Conservation (phyloP, 1,140 invertebrate species). For the Papilio polytes region DNA sequence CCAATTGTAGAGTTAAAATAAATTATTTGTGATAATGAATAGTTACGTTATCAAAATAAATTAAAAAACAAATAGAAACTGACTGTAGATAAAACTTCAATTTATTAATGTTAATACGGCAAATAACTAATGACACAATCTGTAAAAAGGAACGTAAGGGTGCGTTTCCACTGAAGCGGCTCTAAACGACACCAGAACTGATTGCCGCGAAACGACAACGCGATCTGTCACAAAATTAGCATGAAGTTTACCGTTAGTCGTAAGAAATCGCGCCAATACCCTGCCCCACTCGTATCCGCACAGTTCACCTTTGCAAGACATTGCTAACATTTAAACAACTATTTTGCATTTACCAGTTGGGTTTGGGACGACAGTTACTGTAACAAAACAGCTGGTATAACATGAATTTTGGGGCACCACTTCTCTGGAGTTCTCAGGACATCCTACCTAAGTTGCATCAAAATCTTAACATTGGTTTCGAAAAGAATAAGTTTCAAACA, state of each 20-base stretch:
- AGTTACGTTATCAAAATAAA: background rate
- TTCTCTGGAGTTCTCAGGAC: background rate
- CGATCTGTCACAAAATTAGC: conserved; percentile 11
- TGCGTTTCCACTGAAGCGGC: background rate
- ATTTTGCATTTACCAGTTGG: conserved; percentile 9
- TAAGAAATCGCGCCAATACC: background rate
- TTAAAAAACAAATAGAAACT: background rate
- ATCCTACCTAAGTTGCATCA: too few species aligned
- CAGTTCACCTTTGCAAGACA: background rate
- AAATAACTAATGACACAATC: background rate
- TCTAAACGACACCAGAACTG: background rate
- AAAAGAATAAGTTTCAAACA: too few species aligned
- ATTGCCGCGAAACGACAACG: background rate
- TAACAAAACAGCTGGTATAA: background rate
- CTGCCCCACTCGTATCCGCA: background rate
- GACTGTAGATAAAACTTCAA: background rate
- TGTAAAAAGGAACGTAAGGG: background rate
- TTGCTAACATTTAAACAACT: conserved; percentile 16
- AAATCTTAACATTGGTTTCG: too few species aligned
- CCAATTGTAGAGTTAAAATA: background rate
- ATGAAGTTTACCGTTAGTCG: conserved; percentile 4
- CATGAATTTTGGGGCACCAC: too few species aligned
- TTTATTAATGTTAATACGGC: background rate
- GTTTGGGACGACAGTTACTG: background rate
- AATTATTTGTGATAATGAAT: background rate